Evolutionary conservation across 2,888 invertebrate species (phyloP), one percentile per base, ranked within the genome.

Genomic region (Patella ulyssiponensis): DNA sequence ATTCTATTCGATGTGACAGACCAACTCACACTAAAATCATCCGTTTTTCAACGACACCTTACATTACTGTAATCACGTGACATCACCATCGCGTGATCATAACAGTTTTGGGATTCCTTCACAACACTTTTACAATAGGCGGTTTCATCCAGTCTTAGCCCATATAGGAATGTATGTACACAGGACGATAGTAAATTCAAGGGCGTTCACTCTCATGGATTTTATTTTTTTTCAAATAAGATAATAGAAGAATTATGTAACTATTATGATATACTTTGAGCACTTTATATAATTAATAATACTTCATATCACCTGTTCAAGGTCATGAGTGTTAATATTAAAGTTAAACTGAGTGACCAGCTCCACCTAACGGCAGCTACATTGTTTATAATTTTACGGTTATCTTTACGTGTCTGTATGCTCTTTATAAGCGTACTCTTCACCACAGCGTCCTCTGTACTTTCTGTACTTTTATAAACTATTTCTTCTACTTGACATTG

Each of bases 151-250:
- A 64, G 64, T 64, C 64, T 64, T 23, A 64, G 44, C 44, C 44
- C 44, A 44, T 44, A 64, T 64, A 64, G 64, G 64, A 64, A 64
- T 64, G 64, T 64, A 64, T 64, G 23, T 64, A 64, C 64, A 64
- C 64, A 64, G 64, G 64, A 64, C 64, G 64, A 23, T 64, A 64
- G 20, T 12, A 23, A 64, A 64, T 23, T 64, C 20, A 64, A 64
- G 64, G 64, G 64, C 64, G 64, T 23, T 64, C 64, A 64, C 64
- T 64, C 64, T 23, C 20, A 64, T 64, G 20, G 23, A 23, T 44
- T 44, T 44, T 44, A 44, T 5, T 44, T 44, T 44, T 44, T 44
- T 44, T 44, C 44, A 44, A 64, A 23, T 64, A 23, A 20, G 20
- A 23, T 64, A 64, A 64, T 64, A 64, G 64, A 44, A 44, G 44